These are phyloP conservation scores for Syrmaticus mikado DNA, from an alignment of 2,113 vertebrate genomes.

Conservation along the genomic window DNA sequence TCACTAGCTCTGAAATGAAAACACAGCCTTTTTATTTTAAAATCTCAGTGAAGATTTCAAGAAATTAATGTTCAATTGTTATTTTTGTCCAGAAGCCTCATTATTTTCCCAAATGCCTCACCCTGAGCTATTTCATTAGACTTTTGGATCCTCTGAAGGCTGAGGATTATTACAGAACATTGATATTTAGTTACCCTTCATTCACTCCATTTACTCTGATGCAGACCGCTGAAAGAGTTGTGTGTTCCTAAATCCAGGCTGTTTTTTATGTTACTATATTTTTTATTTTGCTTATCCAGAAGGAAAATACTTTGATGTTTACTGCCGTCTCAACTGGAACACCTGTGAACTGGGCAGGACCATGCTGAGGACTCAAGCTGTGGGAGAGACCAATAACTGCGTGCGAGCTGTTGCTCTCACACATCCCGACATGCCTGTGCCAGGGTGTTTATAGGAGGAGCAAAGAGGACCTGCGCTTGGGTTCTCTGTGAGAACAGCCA, in stretches of 20 bases:
- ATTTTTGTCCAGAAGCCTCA: background rate
- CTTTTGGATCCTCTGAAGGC: constrained; percentile 21
- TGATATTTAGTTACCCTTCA: background rate
- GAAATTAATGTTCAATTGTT: background rate
- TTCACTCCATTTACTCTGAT: background rate
- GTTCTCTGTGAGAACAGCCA: background rate
- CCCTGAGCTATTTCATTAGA: background rate
- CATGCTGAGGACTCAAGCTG: background rate
- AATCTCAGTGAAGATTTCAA: background rate
- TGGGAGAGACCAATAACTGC: background rate
- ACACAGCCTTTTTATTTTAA: background rate
- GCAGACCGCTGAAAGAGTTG: background rate
- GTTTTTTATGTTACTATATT: background rate
- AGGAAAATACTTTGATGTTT: background rate
- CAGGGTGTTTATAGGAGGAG: background rate
- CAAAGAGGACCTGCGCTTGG: background rate
- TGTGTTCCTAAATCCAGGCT: background rate
- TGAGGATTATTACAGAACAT: background rate
- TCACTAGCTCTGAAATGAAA: background rate
- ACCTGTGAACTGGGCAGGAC: background rate
- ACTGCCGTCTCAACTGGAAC: background rate
- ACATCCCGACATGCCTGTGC: fast-evolving
- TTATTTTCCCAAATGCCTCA: constrained; percentile 2
- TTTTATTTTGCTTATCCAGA: background rate
- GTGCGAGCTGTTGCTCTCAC: background rate